Percentiles rank a stretch among this genome's conserved stretches.
phyloP scores from a whole-genome alignment of 2,797 vertebrate species.

The Benthosema pterotum region DNA sequence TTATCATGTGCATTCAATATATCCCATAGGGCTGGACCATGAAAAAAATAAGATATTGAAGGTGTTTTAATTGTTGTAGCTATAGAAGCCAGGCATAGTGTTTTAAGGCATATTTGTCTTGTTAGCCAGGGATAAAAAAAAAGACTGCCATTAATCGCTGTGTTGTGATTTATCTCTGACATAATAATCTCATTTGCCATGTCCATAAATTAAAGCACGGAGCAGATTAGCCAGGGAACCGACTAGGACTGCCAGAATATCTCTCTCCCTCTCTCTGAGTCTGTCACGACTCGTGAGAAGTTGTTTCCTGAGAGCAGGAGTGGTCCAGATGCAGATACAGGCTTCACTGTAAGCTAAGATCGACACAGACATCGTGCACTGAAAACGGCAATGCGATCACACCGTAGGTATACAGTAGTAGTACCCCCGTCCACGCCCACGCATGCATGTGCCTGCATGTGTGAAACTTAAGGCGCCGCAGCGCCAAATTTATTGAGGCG shows the following conservation, averaged over 20 bases:
- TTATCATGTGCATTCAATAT: no score
- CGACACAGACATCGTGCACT: conserved; percentile 43
- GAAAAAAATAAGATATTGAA: no score
- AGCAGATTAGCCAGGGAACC: conserved; percentile 42
- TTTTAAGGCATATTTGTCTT: no score
- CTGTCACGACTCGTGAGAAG: conserved; percentile 29
- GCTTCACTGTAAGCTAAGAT: conserved; percentile 56
- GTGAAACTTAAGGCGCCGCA: conserved; percentile 54
- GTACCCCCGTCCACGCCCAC: no score
- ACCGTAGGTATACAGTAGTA: neutral
- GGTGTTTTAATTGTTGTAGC: no score
- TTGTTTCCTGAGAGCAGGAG: conserved; percentile 21
- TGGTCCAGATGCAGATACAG: conserved; percentile 40
- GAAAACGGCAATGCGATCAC: conserved; percentile 33
- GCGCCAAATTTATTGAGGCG: conserved; percentile 50
- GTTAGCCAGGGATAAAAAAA: no score
- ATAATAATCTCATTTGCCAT: conserved; percentile 2
- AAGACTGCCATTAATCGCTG: conserved; percentile 16
- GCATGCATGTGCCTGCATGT: no score
- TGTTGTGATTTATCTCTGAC: conserved; percentile 19
- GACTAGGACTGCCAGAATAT: no score
- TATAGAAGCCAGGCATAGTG: no score
- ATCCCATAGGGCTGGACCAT: no score
- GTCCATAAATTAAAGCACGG: conserved; percentile 35
- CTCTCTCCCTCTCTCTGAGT: neutral